Percentiles rank a stretch among this genome's conserved stretches.
These are phyloP conservation scores for Hephaestus fuliginosus DNA, from an alignment of 2,797 vertebrate species.

Conservation along the genomic window DNA sequence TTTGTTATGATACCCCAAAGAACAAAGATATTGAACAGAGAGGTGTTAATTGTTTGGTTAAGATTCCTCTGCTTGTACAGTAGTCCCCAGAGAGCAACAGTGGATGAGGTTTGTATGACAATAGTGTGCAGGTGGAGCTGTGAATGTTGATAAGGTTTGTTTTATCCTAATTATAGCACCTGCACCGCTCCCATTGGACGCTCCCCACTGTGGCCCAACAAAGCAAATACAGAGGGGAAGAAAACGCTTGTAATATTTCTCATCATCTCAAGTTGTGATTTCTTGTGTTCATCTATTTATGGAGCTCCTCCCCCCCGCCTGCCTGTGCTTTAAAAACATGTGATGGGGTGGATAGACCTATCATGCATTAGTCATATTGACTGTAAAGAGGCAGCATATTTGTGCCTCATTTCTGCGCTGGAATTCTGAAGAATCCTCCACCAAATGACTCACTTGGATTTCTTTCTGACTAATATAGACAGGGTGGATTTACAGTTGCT, in stretches of 20 bases:
- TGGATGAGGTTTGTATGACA: conserved; percentile 5
- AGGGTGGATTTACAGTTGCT: conserved; percentile 66
- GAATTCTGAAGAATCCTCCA: conserved; percentile 28
- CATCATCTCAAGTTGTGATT: conserved; percentile 32
- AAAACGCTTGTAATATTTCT: conserved; percentile 26
- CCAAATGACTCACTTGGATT: conserved; percentile 36
- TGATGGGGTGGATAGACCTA: conserved; percentile 24
- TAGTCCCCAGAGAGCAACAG: neutral
- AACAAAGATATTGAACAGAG: conserved; percentile 10
- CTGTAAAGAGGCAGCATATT: conserved; percentile 42
- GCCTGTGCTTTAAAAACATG: conserved; percentile 24
- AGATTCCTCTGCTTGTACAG: conserved; percentile 18
- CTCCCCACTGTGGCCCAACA: neutral
- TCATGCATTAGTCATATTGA: conserved; percentile 56
- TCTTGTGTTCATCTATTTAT: conserved; percentile 36
- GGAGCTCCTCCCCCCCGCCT: conserved; percentile 28
- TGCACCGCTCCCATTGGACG: conserved; percentile 8
- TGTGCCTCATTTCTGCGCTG: conserved; percentile 24
- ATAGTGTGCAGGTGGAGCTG: conserved; percentile 21
- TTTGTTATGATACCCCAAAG: conserved; percentile 30
- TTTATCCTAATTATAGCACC: conserved; percentile 29
- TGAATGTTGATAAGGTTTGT: conserved; percentile 10
- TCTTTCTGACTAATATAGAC: conserved; percentile 65
- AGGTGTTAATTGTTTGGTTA: conserved; percentile 24
- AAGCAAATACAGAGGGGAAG: conserved; percentile 13